phyloP scores from a whole-genome alignment of 2,797 vertebrate genomes.

The Nasua narica region DNA sequence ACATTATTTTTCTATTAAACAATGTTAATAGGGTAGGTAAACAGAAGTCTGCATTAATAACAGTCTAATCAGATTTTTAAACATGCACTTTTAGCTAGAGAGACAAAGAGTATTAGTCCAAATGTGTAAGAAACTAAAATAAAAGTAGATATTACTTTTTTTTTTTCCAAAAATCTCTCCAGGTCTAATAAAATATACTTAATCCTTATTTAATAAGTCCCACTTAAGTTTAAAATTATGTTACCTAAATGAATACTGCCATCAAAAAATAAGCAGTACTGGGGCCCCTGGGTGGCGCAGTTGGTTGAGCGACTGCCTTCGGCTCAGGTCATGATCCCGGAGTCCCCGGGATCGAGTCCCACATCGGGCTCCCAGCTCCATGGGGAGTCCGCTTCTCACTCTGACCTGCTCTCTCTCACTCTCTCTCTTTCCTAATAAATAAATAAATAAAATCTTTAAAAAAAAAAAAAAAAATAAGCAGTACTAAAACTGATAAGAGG shows the following conservation, averaged over 20 bases:
- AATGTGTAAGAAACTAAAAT: background rate
- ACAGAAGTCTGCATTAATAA: background rate
- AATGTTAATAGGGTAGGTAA: background rate
- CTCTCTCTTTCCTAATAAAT: too few relatives aligned
- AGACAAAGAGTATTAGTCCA: background rate
- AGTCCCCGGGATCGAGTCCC: too few relatives aligned
- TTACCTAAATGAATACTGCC: background rate
- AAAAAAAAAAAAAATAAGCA: background rate
- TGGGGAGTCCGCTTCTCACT: too few relatives aligned
- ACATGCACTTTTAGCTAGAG: background rate
- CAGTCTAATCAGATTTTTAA: background rate
- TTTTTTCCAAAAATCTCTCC: background rate
- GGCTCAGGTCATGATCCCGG: too few relatives aligned
- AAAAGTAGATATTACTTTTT: background rate
- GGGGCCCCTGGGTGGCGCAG: too few relatives aligned
- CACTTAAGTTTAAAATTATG: background rate
- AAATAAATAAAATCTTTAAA: too few relatives aligned
- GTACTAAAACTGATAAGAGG: background rate
- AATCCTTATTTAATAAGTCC: background rate
- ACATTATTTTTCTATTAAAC: background rate
- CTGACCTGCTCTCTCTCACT: too few relatives aligned
- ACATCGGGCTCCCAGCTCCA: too few relatives aligned
- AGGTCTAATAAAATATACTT: background rate
- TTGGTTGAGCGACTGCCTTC: too few relatives aligned
- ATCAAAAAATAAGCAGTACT: background rate